Base-by-base conservation (phyloP, 2,113 vertebrate genomes). In the Rhinoderma darwinii region DNA sequence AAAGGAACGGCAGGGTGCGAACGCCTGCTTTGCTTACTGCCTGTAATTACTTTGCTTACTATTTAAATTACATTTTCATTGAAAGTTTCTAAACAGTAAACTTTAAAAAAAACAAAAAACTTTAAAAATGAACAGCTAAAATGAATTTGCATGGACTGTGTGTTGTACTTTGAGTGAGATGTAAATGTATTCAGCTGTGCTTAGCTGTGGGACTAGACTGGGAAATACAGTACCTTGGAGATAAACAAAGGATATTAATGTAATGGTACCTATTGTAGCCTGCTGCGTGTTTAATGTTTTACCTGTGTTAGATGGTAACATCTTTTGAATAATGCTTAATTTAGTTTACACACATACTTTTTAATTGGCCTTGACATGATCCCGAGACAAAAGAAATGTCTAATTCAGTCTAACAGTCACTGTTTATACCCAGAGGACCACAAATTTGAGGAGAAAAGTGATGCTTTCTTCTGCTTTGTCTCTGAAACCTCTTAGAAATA, bases 341-440 rank as follows among this genome's bases (percentile, higher is more conserved):
- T 96, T 96, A 93, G 94, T 93, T 94, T 93, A 94, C 92, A 91
- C 95, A 94, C 94, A 93, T 93, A 94, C 92, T 89, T 94, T 95
- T 94, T 97, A 96, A 98, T 98, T 96, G 94, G 94, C 93, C 91
- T 93, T 97, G 97, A 97, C 97, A 96, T 90, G 91, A 95, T 93
- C 93, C 93, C 93, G 94, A 98, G 97, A 99, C 97, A 96, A 97
- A 98, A 97, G 97, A 97, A 95, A 93, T 90, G 91, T 95, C 93
- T 98, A 97, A 98, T 98, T 97, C 94, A 95, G 91, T 95, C 95
- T 97, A 99, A 97, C 97, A 94, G 95, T 95, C 94, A 91, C 93
- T 96, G 90, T 93, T 96, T 96, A 93, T 93, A 91, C 92, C 92
- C 92, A 94, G 92, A 94, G 93, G 89, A 93, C 93, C 93, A 90